Evolutionary conservation across 2,888 invertebrate species (phyloP).

Genomic region (Lasioglossum morio): DNA sequence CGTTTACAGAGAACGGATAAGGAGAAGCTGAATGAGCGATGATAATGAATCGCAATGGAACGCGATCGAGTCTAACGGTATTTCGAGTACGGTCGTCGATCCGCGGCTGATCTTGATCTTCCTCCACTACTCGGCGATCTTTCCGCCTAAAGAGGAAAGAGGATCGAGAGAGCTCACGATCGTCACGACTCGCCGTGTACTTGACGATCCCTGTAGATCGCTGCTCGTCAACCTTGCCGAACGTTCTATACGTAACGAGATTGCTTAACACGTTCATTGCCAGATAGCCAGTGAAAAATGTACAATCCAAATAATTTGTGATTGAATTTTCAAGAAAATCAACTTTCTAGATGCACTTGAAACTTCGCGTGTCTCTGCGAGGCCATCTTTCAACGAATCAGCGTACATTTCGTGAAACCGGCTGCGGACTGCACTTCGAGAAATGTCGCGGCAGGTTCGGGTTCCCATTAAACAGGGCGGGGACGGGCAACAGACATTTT

Average conservation of each 20-base stretch:
- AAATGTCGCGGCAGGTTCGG: background rate
- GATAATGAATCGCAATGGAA: slow-evolving; percentile 64
- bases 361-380: background rate
- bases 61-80: slow-evolving; percentile 72
- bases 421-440: background rate
- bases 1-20: background rate
- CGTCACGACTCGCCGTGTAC: slow-evolving; percentile 50
- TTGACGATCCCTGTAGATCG: slow-evolving; percentile 45
- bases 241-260: background rate
- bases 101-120: slow-evolving; percentile 64
- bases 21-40: slow-evolving; percentile 43
- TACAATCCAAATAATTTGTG: no score
- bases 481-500: slow-evolving; percentile 7
- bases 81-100: slow-evolving; percentile 69
- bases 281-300: no score
- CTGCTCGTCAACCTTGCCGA: slow-evolving; percentile 38
- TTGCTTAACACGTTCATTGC: no score
- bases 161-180: slow-evolving; percentile 54
- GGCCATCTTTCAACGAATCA: background rate
- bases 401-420: background rate
- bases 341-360: background rate
- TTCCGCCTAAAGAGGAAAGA: slow-evolving; percentile 39
- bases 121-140: slow-evolving; percentile 57
- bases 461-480: background rate
- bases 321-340: background rate